Base-by-base conservation (phyloP, 2,888 invertebrate genomes). In the Drosophila putrida region DNA sequence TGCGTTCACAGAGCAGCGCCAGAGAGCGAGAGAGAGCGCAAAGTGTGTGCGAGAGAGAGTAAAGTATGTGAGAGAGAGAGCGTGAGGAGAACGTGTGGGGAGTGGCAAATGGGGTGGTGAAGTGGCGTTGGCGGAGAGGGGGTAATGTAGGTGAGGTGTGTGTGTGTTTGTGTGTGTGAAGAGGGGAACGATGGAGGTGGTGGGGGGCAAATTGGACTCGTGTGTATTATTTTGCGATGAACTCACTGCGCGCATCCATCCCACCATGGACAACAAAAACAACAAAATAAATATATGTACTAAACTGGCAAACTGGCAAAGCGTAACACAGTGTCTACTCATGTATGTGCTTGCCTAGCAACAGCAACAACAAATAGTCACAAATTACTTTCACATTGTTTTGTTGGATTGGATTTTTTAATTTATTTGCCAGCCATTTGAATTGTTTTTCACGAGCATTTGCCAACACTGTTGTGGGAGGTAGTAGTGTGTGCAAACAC, bases 181-280 rank as follows among this genome's bases (percentile, higher is more conserved):
- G 8, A 38, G 15, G 35, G n/a, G 44, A 10, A 6, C 9, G 8
- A 9, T 9, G 8, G 27, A 9, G 47, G 33, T n/a, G n/a, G 36
- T 25, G n/a, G 33, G 49, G 36, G 41, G 31, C 57, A 62, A 65
- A 55, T 71, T 65, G 71, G 60, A 54, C 57, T 74, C 58, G 69
- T 78, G 81, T 77, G 82, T 84, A 80, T 80, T 90, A 90, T 90
- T 90, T 85, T 89, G 90, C 90, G 90, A 90, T 90, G 90, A 90
- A 90, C 90, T 90, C 90, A 90, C 89, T 80, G 78, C 59, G 82
- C 77, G 83, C 78, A 82, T 72, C 82, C 78, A 82, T 72, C 82
- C 84, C 80, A 74, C 72, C 74, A 78, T 73, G 77, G 71, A 70
- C 66, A 81, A 69, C 41, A 81, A 73, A 36, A 75, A 70, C 61